Evolutionary conservation across 1,140 invertebrate genomes (phyloP).

Genomic region (Cyphomyrmex costatus): DNA sequence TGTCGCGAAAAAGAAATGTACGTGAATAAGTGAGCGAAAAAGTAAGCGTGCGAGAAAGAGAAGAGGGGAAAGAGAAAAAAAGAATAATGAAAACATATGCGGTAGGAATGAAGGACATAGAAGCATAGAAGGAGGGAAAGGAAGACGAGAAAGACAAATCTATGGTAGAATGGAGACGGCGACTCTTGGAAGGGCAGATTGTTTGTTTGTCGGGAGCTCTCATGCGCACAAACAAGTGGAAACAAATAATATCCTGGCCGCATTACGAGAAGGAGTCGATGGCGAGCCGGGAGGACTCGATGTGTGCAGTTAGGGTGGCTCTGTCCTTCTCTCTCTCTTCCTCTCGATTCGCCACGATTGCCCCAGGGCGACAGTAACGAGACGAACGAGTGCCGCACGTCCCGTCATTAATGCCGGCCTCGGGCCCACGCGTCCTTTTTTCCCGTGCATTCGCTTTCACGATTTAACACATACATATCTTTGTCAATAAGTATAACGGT

Average conservation of each 20-base stretch:
- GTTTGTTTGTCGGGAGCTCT: conserved; percentile 83
- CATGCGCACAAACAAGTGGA: conserved; percentile 84
- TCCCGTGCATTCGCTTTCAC: conserved; percentile 22
- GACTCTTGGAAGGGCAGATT: conserved; percentile 75
- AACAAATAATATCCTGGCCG: conserved; percentile 86
- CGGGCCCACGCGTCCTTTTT: conserved; percentile 75
- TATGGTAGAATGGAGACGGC: conserved; percentile 1
- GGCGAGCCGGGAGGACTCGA: conserved; percentile 57
- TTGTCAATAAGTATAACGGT: conserved; percentile 43
- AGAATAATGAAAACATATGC: conserved; percentile 28
- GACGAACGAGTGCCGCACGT: conserved; percentile 81
- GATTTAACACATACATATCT: conserved; percentile 40
- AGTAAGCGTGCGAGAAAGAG: neutral
- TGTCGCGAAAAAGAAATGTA: conserved; percentile 50
- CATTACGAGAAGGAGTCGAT: conserved; percentile 76
- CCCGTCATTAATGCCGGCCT: conserved; percentile 85
- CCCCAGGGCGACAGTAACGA: conserved; percentile 84
- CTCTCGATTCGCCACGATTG: conserved; percentile 61
- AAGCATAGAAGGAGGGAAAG: conserved; percentile 17
- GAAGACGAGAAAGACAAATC: conserved; percentile 11
- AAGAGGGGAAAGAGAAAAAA: conserved; percentile 9
- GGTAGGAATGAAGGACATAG: conserved; percentile 5
- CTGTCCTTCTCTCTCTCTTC: conserved; percentile 20
- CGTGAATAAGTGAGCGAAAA: neutral
- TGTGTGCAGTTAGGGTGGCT: conserved; percentile 54